Base-by-base conservation (phyloP, 2,888 invertebrate species). In the Auanema sp. region DNA sequence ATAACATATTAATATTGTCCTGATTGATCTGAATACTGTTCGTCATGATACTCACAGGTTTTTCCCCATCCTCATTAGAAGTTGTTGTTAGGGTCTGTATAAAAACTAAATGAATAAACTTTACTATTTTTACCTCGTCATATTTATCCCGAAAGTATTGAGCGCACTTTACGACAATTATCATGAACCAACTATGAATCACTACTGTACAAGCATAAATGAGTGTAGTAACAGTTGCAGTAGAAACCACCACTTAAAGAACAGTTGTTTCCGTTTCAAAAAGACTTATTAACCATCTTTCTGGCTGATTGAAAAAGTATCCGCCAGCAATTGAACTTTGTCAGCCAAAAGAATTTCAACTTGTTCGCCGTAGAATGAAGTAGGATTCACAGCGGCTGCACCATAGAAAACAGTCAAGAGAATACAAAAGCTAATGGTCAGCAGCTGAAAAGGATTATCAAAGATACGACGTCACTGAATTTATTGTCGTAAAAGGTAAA, bases 141-240 rank as follows among this genome's bases (percentile, higher is more conserved):
- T 33, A 33, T 33, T 33, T 33, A n/a, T 43, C 64, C 44, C 73
- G 64, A 61, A 71, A 71, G 58, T 67, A 68, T 55, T 69, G 68
- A 10, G 73, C 73, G 49, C 68, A 68, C 54, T 65, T 64, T 44
- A 73, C 73, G 40, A 73, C 71, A 21, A 73, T 69, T 21, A 69
- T 64, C 71, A 73, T 69, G 58, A 73, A 73, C 73, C 73, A 73
- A 56, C 64, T 64, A 57, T 73, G 73, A 43, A 73, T 47, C 41
- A 67, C 64, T 18, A 71, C 47, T 11, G 67, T 65, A 52, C 65
- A 64, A 14, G 65, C 71, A 55, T 71, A 73, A 41, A 69, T 64
- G 53, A 73, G 55, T 2, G 64, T 65, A 18, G 64, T 56, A n/a
- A 67, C 53, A 23, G 68, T 65, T 18, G 64, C 69, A 23, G 61